Base-by-base conservation (phyloP, 2,797 vertebrate species). In the Tamandua tetradactyla region DNA sequence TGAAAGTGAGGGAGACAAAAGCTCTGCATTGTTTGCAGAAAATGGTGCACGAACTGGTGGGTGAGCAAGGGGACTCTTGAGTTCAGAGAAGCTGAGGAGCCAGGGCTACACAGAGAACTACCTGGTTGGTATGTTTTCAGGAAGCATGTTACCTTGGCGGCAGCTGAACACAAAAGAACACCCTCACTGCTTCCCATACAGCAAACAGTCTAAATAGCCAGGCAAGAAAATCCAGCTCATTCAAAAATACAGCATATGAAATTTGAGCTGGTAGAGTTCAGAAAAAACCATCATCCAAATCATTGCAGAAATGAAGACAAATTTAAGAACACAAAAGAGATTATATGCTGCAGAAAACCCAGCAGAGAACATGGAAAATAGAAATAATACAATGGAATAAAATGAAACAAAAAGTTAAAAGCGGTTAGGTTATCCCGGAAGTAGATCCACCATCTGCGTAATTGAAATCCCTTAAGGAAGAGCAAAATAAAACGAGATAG, bases 381-480 rank as follows among this genome's bases (percentile, higher is more conserved):
- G 55, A 93, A 85, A 92, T 83, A 85, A 49, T 62, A 83, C 78
- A 79, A 42, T 23, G 32, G 27, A 91, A 83, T 83, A 71, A 91
- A 71, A 57, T 66, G 35, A 83, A 93, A 78, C 25, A 64, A 79
- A 83, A 44, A 80, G 27, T 35, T 74, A 68, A 57, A 95, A 92
- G 66, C 72, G 80, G 91, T 76, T 75, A 69, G 25, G 5, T 52
- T 18, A 55, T 30, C 40, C 37, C 91, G 64, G 62, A 18, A 80
- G 42, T 23, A 66, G 57, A 84, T 74, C 14, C 10, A 68, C 1
- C 15, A 69, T 80, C 42, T 91, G 15, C 7, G 25, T 92, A 88
- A 52, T 49, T 78, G 27, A 40, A 94, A 59, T 80, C 20, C 23
- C 49, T 61, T 61, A 80, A 68, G 59, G 59, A 80, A 92, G 75